Evolutionary conservation across 2,797 vertebrate genomes (phyloP), one percentile per base, ranked within the genome.

Genomic region (Xenops minutus): DNA sequence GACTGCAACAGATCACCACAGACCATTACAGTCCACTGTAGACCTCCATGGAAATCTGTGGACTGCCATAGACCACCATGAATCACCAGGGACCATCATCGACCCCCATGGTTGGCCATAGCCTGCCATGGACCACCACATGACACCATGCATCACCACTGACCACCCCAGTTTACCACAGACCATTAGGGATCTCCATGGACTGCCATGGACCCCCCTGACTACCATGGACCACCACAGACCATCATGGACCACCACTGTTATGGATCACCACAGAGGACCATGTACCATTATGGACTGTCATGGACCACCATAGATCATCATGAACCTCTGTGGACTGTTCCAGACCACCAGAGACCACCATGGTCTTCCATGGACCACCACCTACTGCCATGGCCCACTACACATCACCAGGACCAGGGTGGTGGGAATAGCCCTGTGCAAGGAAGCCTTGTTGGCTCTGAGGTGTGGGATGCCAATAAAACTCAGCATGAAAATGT

Each of bases 101-200:
- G 27, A 10, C 16, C 10, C 10, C 17, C 30, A 63, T 7, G 24
- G 48, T 26, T 49, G 48, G 48, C 48, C 48, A 49, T 6, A 52
- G 51, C 18, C 29, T 30, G 18, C 17, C 51, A 52, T 26, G 24
- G 34, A 56, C 22, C 55, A 56, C 22, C 22, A n/a, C 8, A 39
- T 26, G 37, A 19, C 30, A 49, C 36, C 51, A 39, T 39, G 15
- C 21, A 41, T 32, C 16, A 41, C 29, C 22, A 54, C 15, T 16
- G 61, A 63, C 29, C 39, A 43, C 29, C 13, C 13, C 14, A 43
- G 37, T 8, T 43, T n/a, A 46, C 41, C 18, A 20, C 5, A 48
- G 22, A 34, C 10, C 2, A 14, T 24, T 7, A 32, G 1, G 3
- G 48, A 37, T 6, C 30, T 22, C 19, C 5, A 5, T 7, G 9